A percentile compares a stretch with the other conserved stretches of the same genome.
Conservation (phyloP, 2,797 vertebrate genomes). For the Heliangelus exortis region DNA sequence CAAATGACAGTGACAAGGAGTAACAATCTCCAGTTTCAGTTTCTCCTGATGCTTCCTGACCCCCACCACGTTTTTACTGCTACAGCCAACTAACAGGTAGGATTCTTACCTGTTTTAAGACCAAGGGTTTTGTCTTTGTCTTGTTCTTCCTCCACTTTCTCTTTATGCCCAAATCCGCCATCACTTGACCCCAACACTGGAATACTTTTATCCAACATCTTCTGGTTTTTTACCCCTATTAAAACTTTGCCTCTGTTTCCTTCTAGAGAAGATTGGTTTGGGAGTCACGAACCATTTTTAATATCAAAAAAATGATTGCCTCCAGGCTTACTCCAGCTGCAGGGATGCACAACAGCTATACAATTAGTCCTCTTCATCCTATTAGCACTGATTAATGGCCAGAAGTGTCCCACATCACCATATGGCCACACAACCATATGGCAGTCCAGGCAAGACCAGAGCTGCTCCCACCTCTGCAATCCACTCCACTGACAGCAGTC, state of each 20-base stretch:
- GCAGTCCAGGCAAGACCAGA: neutral
- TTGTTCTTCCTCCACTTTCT: neutral
- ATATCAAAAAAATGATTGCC: neutral
- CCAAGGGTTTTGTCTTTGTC: neutral
- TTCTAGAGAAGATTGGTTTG: neutral
- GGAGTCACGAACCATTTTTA: neutral
- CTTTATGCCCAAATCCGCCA: neutral
- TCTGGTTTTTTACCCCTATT: accelerated
- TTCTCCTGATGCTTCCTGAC: neutral
- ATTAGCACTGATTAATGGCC: neutral
- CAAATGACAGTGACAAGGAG: neutral
- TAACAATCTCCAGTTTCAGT: neutral
- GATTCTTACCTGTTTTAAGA: neutral
- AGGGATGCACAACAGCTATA: neutral
- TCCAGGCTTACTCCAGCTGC: neutral
- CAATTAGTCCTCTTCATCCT: neutral
- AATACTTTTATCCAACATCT: neutral
- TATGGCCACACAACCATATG: neutral
- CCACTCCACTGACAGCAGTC: neutral
- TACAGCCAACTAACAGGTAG: neutral
- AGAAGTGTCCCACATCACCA: neutral
- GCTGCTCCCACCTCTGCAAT: neutral
- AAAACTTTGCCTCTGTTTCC: neutral
- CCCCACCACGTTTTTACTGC: neutral
- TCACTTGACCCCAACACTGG: neutral